Base-by-base conservation (phyloP, 2,797 vertebrate species). In the Falco cherrug region DNA sequence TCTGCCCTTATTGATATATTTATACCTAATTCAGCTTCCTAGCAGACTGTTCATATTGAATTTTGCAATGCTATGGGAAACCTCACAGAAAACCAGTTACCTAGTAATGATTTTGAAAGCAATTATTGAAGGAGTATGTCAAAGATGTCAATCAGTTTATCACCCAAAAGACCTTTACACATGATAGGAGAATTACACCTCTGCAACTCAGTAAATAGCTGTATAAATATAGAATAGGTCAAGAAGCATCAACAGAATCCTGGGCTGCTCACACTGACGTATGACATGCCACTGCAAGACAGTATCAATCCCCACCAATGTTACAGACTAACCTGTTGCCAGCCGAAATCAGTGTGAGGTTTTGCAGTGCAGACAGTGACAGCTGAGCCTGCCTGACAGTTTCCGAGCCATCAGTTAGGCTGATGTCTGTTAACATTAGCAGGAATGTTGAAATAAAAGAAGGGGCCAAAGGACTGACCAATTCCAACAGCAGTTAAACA, bases 201-300 rank as follows among this genome's bases (percentile, higher is more conserved):
- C 86, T 95, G 76, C 75, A 83, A 51, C 79, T 73, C 31, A 51
- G 78, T 93, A 90, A 95, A 92, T 14, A 95, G 74, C 60, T 87
- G 51, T 70, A 1, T 45, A 63, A 89, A 64, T 9, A 69, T 2
- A 16, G 19, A 68, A 25, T 6, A 79, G 88, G 59, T 90, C 92
- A 94, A 89, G 70, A 90, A 91, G 51, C 48, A 61, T 26, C 31
- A 51, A 35, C 47, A 65, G 48, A 45, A 73, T 31, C 50, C 68
- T 1, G 2, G 59, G 59, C 67, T 63, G 80, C 54, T 84, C 86
- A 69, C 67, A 31, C 2, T 5, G 59, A 77, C 16, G 3, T 16
- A 35, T 2, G 0, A 67, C 0, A 0, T 14, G 35, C 13, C 25
- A 7, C 64, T 31, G 57, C 74, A 35, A 39, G 56, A 29, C 1